Evolutionary conservation across 2,113 vertebrate genomes (phyloP), one percentile per base, ranked within the genome.

Genomic region (Pristiophorus japonicus): DNA sequence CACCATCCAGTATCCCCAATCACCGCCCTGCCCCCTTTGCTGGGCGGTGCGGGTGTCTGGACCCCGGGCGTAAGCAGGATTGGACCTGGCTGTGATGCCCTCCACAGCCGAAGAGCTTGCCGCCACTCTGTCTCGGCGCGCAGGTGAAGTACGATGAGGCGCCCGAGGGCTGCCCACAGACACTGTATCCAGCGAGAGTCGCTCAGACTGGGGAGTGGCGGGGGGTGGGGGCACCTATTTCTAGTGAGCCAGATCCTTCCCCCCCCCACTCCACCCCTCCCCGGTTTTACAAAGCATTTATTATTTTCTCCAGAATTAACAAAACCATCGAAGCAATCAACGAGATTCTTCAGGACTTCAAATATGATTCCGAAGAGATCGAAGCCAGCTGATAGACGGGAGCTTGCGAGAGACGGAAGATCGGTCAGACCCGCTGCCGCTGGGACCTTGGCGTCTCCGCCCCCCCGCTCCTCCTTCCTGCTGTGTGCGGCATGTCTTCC

Each of bases 301-400:
- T 95, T 14, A 73, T 70, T 38, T 97, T 98, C 97, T 97, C 96
- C 97, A 99, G 99, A 97, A 98, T 99, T 97, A 99, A 99, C 98
- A 99, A 99, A 98, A 99, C 98, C 97, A 98, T 98, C 96, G 98
- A 99, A 96, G 98, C 97, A 96, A 98, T 99, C 98, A 98, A 98
- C 96, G 98, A 99, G 97, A 98, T 99, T 97, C 98, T 99, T 97
- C 98, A 99, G 97, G 99, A 99, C 97, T 98, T 99, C 96, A 99
- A 98, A 97, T 99, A 98, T 96, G 99, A 99, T 97, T 98, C 98
- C 0, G 99, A 99, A 97, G 98, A 99, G 97, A 97, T 96, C 14
- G 97, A 98, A 96, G 98, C 99, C 96, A 38, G 95, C 16, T 96
- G 97, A 96, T 96, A 95, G 96, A 96, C 97, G 97, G 96, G 95